Conservation (phyloP, 1,140 invertebrate species). For the Drosophila eugracilis region DNA sequence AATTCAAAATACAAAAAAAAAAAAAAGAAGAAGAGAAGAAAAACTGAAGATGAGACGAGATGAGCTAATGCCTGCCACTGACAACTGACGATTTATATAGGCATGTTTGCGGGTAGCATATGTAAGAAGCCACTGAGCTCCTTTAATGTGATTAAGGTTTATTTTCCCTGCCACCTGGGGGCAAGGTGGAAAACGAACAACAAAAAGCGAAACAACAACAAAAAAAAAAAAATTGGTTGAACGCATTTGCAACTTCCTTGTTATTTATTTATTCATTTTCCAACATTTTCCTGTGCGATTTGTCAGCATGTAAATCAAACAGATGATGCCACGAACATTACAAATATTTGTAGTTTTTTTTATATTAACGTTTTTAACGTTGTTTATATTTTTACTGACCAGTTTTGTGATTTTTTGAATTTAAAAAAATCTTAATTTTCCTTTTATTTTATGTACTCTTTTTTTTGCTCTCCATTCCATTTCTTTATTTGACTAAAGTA, state of each 20-base stretch:
- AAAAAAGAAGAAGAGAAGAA: too few species aligned
- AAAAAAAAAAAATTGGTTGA: slow-evolving; percentile 10
- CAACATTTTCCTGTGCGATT: background rate
- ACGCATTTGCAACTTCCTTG: background rate
- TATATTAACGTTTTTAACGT: background rate
- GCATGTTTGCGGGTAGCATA: slow-evolving; percentile 10
- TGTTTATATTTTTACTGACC: too few species aligned
- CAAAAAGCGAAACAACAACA: too few species aligned
- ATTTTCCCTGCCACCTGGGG: slow-evolving; percentile 5
- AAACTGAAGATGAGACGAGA: slow-evolving; percentile 15
- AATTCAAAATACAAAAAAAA: too few species aligned
- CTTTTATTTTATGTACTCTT: too few species aligned
- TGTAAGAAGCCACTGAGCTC: slow-evolving; percentile 20
- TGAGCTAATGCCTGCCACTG: slow-evolving; percentile 51
- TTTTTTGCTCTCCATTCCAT: too few species aligned
- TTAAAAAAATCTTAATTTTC: too few species aligned
- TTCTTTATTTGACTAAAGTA: background rate
- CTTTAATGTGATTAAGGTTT: slow-evolving; percentile 28
- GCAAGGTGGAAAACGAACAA: too few species aligned
- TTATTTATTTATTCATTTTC: slow-evolving; percentile 5
- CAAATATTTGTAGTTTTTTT: background rate
- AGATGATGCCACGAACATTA: background rate
- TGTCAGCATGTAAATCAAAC: slow-evolving; percentile 1
- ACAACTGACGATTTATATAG: slow-evolving; percentile 48
- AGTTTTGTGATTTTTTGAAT: background rate